Conservation (phyloP, 2,113 vertebrate genomes). For the Columba livia region DNA sequence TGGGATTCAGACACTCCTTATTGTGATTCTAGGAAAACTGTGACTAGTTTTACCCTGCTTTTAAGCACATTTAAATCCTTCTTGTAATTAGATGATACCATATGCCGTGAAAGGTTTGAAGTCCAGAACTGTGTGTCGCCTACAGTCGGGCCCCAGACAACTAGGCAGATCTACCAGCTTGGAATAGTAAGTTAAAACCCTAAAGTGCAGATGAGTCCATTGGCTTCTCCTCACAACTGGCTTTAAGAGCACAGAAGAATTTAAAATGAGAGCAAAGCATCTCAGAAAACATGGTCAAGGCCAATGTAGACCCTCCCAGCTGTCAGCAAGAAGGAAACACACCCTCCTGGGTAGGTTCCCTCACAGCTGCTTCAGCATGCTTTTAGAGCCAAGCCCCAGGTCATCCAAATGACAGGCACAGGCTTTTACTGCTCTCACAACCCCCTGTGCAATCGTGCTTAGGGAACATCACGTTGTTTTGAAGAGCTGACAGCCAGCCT, state of each 20-base stretch:
- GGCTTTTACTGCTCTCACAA: neutral
- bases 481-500: neutral
- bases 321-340: slow-evolving; percentile 11
- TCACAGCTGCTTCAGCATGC: neutral
- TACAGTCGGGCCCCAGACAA: neutral
- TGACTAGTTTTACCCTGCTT: neutral
- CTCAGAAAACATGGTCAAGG: neutral
- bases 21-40: neutral
- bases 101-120: neutral
- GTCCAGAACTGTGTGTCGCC: neutral
- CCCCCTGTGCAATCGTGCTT: neutral
- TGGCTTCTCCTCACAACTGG: neutral
- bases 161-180: neutral
- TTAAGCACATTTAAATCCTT: neutral
- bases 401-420: neutral
- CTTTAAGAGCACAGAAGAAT: neutral
- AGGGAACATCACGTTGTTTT: neutral
- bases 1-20: neutral
- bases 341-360: neutral
- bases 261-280: neutral
- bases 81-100: neutral
- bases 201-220: neutral
- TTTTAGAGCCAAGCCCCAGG: neutral
- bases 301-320: neutral
- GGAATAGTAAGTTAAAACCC: neutral